These are phyloP conservation scores for Tenualosa ilisha DNA, from an alignment of 2,797 vertebrate species.

Conservation along the genomic window DNA sequence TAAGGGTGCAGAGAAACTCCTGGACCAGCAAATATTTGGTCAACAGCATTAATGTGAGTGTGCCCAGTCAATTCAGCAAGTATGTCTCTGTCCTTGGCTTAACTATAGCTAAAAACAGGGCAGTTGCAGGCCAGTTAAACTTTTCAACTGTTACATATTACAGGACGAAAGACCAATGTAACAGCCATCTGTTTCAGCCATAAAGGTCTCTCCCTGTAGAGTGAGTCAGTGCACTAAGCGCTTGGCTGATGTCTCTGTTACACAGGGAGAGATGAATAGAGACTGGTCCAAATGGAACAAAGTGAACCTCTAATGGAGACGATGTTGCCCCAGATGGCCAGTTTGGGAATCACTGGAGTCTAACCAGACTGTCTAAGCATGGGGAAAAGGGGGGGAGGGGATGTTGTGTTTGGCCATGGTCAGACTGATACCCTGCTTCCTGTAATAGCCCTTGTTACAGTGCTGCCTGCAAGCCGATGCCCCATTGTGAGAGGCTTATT, in stretches of 20 bases:
- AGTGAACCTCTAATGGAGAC: background rate
- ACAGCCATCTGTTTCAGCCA: background rate
- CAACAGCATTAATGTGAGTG: too few relatives aligned
- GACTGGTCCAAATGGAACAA: background rate
- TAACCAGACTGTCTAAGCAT: background rate
- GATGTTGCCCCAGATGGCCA: constrained; percentile 3
- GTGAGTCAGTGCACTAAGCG: background rate
- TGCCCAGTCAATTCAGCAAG: background rate
- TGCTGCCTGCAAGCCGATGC: background rate
- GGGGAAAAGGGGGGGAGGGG: background rate
- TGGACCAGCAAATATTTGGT: too few relatives aligned
- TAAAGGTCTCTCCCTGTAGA: background rate
- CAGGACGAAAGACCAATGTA: background rate
- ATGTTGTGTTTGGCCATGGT: background rate
- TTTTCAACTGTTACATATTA: background rate
- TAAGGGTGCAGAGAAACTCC: too few relatives aligned
- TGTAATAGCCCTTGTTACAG: background rate
- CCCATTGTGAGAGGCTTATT: background rate
- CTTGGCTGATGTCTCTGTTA: background rate
- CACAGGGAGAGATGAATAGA: background rate
- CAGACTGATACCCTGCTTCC: background rate
- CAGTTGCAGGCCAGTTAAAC: background rate
- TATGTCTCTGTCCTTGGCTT: too few relatives aligned
- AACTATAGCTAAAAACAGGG: background rate
- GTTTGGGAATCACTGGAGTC: background rate